Evolutionary conservation across 2,797 vertebrate species (phyloP).

Genomic region (Rhabdomys pumilio): DNA sequence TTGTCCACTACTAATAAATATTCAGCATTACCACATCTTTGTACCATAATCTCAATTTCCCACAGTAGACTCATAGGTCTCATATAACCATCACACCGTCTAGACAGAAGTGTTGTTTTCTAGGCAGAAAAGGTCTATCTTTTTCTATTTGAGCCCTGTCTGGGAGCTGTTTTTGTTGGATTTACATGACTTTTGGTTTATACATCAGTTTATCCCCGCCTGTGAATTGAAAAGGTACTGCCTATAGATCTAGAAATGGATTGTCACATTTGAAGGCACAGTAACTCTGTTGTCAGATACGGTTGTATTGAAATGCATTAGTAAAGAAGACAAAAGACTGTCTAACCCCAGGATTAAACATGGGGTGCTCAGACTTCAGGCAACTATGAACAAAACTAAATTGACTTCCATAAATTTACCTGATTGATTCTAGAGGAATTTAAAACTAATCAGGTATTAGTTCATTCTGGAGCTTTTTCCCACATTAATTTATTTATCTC

Average conservation of each 20-base stretch:
- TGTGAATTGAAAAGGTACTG: background rate
- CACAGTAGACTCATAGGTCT: background rate
- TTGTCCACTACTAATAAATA: background rate
- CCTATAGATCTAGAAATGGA: background rate
- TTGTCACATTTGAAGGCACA: background rate
- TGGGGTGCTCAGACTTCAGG: background rate
- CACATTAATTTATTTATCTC: background rate
- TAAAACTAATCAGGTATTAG: slow-evolving; percentile 35
- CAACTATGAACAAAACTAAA: slow-evolving; percentile 1
- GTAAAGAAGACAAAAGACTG: background rate
- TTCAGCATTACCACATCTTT: background rate
- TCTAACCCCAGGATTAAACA: background rate
- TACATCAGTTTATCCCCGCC: background rate
- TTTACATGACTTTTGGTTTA: background rate
- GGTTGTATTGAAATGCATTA: accelerated
- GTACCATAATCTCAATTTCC: background rate
- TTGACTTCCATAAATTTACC: slow-evolving; percentile 37
- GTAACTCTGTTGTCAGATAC: background rate
- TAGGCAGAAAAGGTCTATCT: background rate
- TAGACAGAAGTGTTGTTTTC: background rate
- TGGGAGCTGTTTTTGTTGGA: background rate
- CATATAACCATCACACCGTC: background rate
- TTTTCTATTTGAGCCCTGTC: background rate
- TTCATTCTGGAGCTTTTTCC: background rate
- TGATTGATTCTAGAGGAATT: slow-evolving; percentile 44